Evolutionary conservation across 1,140 invertebrate genomes (phyloP).

Genomic region (Daktulosphaira vitifoliae): DNA sequence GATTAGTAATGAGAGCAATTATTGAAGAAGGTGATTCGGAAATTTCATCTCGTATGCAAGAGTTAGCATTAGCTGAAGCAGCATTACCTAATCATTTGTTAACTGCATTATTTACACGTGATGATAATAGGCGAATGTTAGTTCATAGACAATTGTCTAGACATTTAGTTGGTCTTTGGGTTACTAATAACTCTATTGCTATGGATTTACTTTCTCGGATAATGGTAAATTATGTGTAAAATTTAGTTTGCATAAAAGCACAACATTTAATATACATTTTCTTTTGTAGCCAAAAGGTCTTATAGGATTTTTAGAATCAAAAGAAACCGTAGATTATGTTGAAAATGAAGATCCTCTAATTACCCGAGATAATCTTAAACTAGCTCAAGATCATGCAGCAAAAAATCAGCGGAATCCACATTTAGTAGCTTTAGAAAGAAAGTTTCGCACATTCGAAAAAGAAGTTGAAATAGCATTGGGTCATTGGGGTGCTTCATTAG

Average conservation of each 20-base stretch:
- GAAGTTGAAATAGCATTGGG: conserved; percentile 69
- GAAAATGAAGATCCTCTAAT: conserved; percentile 67
- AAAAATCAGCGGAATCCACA: conserved; percentile 56
- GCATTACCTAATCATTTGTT: conserved; percentile 88
- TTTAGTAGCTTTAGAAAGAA: conserved; percentile 60
- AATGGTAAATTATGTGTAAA: conserved; percentile 55
- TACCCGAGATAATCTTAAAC: conserved; percentile 86
- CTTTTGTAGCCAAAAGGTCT: conserved; percentile 68
- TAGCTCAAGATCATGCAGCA: conserved; percentile 74
- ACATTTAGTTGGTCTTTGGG: conserved; percentile 95
- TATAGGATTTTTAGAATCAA: conserved; percentile 79
- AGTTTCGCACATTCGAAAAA: conserved; percentile 68
- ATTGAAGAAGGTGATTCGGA: conserved; percentile 92
- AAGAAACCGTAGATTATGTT: conserved; percentile 72
- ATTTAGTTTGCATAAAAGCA: too few relatives aligned
- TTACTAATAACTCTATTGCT: conserved; percentile 86
- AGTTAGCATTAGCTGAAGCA: conserved; percentile 91
- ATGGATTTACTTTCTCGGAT: conserved; percentile 80
- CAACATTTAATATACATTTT: background rate
- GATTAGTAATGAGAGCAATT: conserved; percentile 91
- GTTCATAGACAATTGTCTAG: conserved; percentile 86
- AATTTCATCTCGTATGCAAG: conserved; percentile 89
- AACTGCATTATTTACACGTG: conserved; percentile 78
- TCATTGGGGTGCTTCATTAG: conserved; percentile 78
- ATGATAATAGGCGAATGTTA: conserved; percentile 64